phyloP scores from a whole-genome alignment of 2,113 vertebrate genomes.

The Lamprologus tigripictilis region DNA sequence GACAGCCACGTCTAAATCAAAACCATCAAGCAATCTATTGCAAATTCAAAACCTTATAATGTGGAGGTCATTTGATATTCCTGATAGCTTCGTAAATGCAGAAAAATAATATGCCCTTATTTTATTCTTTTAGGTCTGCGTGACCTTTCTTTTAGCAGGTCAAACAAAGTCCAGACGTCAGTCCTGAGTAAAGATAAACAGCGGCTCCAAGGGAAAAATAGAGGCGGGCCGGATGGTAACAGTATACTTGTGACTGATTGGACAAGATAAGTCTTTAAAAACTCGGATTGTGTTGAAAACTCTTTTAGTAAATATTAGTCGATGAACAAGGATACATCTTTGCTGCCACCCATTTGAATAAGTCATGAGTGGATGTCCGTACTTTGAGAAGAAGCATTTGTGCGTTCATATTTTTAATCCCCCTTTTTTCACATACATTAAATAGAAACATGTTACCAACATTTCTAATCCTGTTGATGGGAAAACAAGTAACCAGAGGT shows the following conservation, averaged over 20 bases:
- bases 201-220: not conserved
- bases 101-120: not conserved
- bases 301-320: slow-evolving; percentile 1
- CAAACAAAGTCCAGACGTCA: slow-evolving; percentile 44
- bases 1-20: not conserved
- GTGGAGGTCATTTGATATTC: not conserved
- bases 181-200: slow-evolving; percentile 2
- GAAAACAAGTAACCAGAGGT: not conserved
- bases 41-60: not conserved
- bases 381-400: slow-evolving; percentile 74
- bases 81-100: not conserved
- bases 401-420: slow-evolving; percentile 59
- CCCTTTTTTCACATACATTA: not conserved
- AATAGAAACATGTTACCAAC: not conserved
- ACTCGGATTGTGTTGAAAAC: not conserved
- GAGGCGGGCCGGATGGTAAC: slow-evolving; percentile 35
- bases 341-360: not conserved
- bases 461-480: not conserved
- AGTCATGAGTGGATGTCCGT: slow-evolving; percentile 87
- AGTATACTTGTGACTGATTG: slow-evolving; percentile 46
- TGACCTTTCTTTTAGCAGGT: not conserved
- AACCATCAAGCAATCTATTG: not conserved
- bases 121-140: not conserved
- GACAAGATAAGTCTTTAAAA: slow-evolving; percentile 48
- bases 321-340: not conserved